Evolutionary conservation across 2,797 vertebrate species (phyloP).

Genomic region (Falco cherrug): DNA sequence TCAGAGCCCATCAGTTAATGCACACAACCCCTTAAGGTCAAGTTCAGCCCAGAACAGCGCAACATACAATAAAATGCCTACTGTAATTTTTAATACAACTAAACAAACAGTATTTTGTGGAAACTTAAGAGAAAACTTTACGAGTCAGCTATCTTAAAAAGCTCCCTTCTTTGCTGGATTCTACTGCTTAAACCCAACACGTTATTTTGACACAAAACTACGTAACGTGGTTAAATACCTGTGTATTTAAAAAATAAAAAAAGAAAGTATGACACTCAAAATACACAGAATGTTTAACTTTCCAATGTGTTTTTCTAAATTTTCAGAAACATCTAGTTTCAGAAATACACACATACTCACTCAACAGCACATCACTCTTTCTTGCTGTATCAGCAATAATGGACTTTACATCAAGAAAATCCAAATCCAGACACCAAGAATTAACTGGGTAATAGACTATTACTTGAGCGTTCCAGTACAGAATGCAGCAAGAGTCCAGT

Average conservation of each 20-base stretch:
- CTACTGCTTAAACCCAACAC: background rate
- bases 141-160: background rate
- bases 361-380: background rate
- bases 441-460: background rate
- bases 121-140: background rate
- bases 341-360: background rate
- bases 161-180: background rate
- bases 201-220: background rate
- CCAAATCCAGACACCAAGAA: background rate
- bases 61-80: background rate
- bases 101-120: background rate
- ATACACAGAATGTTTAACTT: background rate
- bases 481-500: background rate
- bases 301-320: background rate
- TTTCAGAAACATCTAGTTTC: background rate
- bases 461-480: background rate
- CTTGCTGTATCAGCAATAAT: background rate
- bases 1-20: background rate
- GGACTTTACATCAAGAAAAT: background rate
- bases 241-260: background rate
- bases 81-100: background rate
- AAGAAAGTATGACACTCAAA: background rate
- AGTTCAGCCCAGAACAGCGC: background rate
- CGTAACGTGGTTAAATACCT: rapidly evolving
- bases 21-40: background rate